Percentiles rank a stretch among this genome's conserved stretches.
These are phyloP conservation scores for Sus scrofa DNA, from an alignment of 2,113 vertebrate genomes.

Conservation along the genomic window T2T-Sscrofa CM000819.6:33735001-33735500, in stretches of 20 bases:
- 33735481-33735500: conserved; percentile 12
- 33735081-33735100: neutral
- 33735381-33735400: conserved; percentile 9
- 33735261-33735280: neutral
- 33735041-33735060: neutral
- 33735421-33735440: conserved; percentile 67
- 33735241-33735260: neutral
- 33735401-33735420: conserved; percentile 61
- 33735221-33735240: neutral
- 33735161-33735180: neutral
- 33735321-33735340: neutral
- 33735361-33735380: neutral
- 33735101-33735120: neutral
- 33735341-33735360: neutral
- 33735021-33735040: neutral
- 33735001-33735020: neutral
- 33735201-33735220: neutral
- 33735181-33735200: neutral
- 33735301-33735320: neutral
- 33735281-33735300: neutral
- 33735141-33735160: neutral
- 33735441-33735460: conserved; percentile 55
- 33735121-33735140: neutral
- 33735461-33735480: conserved; percentile 45
- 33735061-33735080: neutral